Evolutionary conservation across 1,140 invertebrate genomes (phyloP).

Genomic region (Drosophila jambulina): DNA sequence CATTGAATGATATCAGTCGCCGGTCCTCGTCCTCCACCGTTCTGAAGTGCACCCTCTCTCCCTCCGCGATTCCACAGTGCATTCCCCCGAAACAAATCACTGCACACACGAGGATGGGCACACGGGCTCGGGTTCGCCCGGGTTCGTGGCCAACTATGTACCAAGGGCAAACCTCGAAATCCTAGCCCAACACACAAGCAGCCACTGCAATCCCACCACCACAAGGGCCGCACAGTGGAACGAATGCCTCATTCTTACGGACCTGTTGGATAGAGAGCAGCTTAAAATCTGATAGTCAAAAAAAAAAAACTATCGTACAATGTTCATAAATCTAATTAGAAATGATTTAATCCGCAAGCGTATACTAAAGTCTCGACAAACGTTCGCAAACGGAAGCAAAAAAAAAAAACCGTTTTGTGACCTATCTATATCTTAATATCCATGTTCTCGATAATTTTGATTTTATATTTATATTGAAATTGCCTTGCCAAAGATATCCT

Average conservation of each 20-base stretch:
- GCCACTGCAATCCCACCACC: constrained; percentile 58
- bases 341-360: background rate
- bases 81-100: constrained; percentile 61
- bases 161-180: constrained; percentile 34
- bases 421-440: no score
- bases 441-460: background rate
- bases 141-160: constrained; percentile 28
- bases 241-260: background rate
- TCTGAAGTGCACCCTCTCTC: constrained; percentile 57
- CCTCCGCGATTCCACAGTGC: constrained; percentile 7
- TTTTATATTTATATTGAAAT: background rate
- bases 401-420: background rate
- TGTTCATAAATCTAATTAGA: background rate
- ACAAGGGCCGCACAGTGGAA: constrained; percentile 51
- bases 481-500: background rate
- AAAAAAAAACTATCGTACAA: background rate
- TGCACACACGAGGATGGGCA: constrained; percentile 42
- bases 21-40: constrained; percentile 13
- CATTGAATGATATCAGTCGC: constrained; percentile 72
- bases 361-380: background rate
- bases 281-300: background rate
- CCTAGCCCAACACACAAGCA: constrained; percentile 38
- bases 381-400: fast-evolving
- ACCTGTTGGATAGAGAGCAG: background rate
- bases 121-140: background rate